Conservation (phyloP, 2,113 vertebrate species). For the Pteronura brasiliensis region DNA sequence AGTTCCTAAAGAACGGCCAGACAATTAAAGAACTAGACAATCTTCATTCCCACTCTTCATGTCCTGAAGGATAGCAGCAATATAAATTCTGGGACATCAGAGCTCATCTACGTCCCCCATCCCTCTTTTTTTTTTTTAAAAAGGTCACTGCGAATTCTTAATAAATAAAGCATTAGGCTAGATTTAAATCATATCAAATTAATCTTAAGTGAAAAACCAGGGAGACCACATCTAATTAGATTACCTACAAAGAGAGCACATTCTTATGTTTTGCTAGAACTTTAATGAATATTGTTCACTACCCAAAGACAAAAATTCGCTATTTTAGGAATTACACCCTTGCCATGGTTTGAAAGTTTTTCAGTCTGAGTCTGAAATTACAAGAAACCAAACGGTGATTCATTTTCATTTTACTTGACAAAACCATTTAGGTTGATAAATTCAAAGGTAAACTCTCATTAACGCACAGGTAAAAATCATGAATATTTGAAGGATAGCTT, state of each 20-base stretch:
- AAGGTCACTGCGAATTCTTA: slow-evolving; percentile 32
- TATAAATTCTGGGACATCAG: not conserved
- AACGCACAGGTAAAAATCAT: slow-evolving; percentile 22
- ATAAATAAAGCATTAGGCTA: slow-evolving; percentile 13
- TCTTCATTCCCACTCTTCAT: not conserved
- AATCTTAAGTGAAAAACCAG: slow-evolving; percentile 2
- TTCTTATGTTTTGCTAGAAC: slow-evolving; percentile 9
- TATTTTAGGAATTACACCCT: not conserved
- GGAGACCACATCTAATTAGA: not conserved
- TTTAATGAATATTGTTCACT: not conserved
- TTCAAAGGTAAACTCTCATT: slow-evolving; percentile 5
- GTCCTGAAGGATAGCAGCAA: not conserved
- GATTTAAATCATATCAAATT: slow-evolving; percentile 19
- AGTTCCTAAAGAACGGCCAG: slow-evolving; percentile 20
- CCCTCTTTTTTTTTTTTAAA: not conserved
- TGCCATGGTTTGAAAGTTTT: not conserved
- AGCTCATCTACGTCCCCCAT: not conserved
- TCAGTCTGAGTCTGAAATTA: not conserved
- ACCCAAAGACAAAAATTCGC: not conserved
- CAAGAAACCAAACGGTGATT: not conserved
- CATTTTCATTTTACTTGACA: slow-evolving; percentile 44
- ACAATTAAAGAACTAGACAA: not conserved
- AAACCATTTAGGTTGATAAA: slow-evolving; percentile 20
- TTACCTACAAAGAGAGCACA: not conserved
- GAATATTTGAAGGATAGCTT: not conserved